Conservation (phyloP, 2,797 vertebrate genomes). For the Xiphorhynchus erythropygius region DNA sequence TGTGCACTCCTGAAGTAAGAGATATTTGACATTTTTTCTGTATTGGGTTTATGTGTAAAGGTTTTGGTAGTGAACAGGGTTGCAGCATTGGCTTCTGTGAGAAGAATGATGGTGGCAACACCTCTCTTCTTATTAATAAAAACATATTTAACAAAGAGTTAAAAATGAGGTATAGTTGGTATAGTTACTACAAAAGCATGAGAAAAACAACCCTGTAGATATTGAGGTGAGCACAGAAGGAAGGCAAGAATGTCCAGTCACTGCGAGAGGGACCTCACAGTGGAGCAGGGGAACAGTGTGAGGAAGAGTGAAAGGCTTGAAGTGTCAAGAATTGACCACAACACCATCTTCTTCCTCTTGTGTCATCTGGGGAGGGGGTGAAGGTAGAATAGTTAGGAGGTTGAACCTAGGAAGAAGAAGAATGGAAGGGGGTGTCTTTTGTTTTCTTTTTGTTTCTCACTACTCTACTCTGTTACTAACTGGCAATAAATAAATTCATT, state of each 20-base stretch:
- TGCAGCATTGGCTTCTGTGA: not conserved
- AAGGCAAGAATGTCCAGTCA: not conserved
- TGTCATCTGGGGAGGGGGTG: fast-evolving
- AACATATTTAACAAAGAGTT: not conserved
- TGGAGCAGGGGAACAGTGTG: not conserved
- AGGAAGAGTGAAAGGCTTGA: not conserved
- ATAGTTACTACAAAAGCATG: not conserved
- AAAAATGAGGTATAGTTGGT: not conserved
- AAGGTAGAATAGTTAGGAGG: not conserved
- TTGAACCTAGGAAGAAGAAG: not conserved
- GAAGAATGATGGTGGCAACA: not conserved
- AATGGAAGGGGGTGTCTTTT: not conserved
- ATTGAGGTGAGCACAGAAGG: not conserved
- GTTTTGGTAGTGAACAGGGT: not conserved
- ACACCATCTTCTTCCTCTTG: not conserved
- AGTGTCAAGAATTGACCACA: not conserved
- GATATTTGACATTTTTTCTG: not conserved
- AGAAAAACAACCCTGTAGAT: not conserved
- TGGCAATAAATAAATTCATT: not conserved
- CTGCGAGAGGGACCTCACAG: not conserved
- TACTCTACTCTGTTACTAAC: not conserved
- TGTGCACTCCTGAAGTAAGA: not conserved
- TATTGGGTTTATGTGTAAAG: not conserved
- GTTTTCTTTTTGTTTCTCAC: not conserved
- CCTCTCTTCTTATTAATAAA: not conserved